Base-by-base conservation (phyloP, 2,888 invertebrate species). In the Taenaris catops region DNA sequence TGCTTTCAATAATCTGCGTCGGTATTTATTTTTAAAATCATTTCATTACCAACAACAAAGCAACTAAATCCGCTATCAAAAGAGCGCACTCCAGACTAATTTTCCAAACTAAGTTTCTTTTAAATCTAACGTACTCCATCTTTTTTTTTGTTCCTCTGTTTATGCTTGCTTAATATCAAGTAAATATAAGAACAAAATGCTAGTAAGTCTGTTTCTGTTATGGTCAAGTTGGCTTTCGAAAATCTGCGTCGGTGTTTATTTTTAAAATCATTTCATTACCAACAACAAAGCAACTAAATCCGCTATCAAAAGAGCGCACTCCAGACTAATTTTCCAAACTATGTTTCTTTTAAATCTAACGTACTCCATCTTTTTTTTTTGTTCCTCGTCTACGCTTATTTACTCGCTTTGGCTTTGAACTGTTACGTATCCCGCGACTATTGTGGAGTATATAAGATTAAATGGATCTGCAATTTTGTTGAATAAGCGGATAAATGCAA, bases 401-500 rank as follows among this genome's bases (percentile, higher is more conserved):
- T 37, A 31, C 8, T 27, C 19, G 27, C 14, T 5, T 16, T 8
- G 1, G 16, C 7, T 27, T n/a, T 21, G 5, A 18, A 7, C 12
- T 11, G 8, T 12, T 29, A n/a, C 10, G 8, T 8, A 20, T 14
- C 14, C 21, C 5, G 19, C 11, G 1, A 20, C 8, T 20, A 12
- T 28, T 12, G 5, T n/a, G 2, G 27, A 6, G 7, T 18, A 6
- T 10, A 19, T 19, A 9, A 11, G 9, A 18, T 18, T 18, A 18
- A 4, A 18, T 18, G 18, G 14, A 14, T 29, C 37, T 44, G 33
- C 38, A 38, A 37, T 46, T 46, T 41, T 24, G 38, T 46, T 41
- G 34, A 28, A 41, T 27, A 32, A 38, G 28, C 37, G 37, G 25
- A 36, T 40, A 44, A 37, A 45, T n/a, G n/a, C n/a, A n/a, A n/a